Evolutionary conservation across 2,797 vertebrate species (phyloP), one percentile per base, ranked within the genome.

Genomic region (Mallotus villosus): DNA sequence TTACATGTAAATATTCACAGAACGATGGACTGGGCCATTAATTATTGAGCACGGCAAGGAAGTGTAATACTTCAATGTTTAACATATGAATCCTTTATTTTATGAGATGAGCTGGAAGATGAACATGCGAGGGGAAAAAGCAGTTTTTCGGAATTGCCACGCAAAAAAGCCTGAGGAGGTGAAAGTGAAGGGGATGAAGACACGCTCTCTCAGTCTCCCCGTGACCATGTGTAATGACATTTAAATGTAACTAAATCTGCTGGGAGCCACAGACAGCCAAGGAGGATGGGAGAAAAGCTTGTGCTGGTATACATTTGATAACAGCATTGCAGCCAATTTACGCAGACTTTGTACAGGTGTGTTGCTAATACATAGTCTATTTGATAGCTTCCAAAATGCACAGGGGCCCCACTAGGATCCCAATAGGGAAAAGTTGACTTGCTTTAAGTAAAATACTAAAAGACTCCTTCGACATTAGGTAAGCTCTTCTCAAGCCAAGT

Each of bases 1-100:
- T 90, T 85, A 82, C 90, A 87, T 92, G 92, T 91, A 93, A 93
- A 93, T 94, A 94, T 93, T 93, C 92, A 91, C 88, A 84, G 87
- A 85, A 82, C 72, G 82, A 90, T 87, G 85, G 85, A 88, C 85
- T 82, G 84, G 84, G 75, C 77, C 80, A 91, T 93, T 89, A 93
- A 94, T 93, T 93, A 93, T 93, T 93, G 88, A 94, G 87, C 80
- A 80, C 78, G 73, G 81, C 68, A 83, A 88, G 91, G 87, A 92
- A 89, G 81, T 88, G 82, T 77, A 85, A 88, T 86, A 85, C 83
- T 89, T 91, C 74, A 76, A 65, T 84, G 86, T 91, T 87, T 88
- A 91, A 84, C 83, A 77, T 78, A 81, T 83, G 81, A 84, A 88
- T 89, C 79, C 82, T 83, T 65, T 74, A 84, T 84, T 91, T 89